Percentiles rank a stretch among this genome's conserved stretches.
phyloP scores from a whole-genome alignment of 2,113 vertebrate genomes.

The Turdus rufiventris region DNA sequence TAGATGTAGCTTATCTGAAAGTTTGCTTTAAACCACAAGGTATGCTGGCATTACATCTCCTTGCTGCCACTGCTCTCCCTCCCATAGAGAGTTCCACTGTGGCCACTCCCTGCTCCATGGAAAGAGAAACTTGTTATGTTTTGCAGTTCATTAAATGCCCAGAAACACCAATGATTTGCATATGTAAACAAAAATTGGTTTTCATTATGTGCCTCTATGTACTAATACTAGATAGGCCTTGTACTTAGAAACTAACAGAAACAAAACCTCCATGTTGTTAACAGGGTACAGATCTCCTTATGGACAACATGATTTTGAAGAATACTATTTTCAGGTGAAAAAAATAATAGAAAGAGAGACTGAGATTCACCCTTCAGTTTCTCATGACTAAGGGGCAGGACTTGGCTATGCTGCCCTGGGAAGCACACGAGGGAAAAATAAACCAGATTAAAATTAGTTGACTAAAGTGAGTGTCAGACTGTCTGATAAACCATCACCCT shows the following conservation, averaged over 20 bases:
- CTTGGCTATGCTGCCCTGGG: neutral
- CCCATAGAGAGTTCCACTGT: accelerated
- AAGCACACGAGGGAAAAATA: neutral
- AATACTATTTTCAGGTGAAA: neutral
- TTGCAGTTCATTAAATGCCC: neutral
- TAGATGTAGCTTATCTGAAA: neutral
- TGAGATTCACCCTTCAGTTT: neutral
- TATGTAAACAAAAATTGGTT: neutral
- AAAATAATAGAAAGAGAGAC: neutral
- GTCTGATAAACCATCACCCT: neutral
- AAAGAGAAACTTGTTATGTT: neutral
- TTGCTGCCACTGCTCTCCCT: neutral
- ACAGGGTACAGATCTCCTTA: neutral
- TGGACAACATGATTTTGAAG: neutral
- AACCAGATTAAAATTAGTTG: neutral
- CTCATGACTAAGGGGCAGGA: neutral
- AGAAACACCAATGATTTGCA: neutral
- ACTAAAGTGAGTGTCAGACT: neutral
- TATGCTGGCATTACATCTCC: neutral
- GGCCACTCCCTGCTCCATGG: neutral
- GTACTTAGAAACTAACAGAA: neutral
- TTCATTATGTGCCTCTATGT: neutral
- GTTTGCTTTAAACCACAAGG: neutral
- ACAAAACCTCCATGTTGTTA: neutral
- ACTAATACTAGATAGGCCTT: neutral